A percentile compares a stretch with the other conserved stretches of the same genome.
These are phyloP conservation scores for Nycticorax nycticorax DNA, from an alignment of 2,113 vertebrate genomes.

Conservation along the genomic window DNA sequence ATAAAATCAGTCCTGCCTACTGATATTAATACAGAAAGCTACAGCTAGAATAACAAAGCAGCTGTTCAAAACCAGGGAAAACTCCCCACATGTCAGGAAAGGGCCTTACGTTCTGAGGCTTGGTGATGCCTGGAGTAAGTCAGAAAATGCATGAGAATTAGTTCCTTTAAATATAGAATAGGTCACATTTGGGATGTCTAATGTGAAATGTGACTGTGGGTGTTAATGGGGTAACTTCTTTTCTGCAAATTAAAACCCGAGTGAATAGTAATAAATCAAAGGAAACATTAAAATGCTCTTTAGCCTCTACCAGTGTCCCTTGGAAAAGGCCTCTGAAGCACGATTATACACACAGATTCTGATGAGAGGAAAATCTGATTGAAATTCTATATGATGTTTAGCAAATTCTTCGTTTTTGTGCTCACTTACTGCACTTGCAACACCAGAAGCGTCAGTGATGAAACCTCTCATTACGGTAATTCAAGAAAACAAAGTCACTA, in stretches of 20 bases:
- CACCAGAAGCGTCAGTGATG: neutral
- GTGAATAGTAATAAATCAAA: slow-evolving; percentile 16
- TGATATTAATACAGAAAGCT: neutral
- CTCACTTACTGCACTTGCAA: neutral
- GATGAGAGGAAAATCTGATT: neutral
- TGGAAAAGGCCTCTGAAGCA: neutral
- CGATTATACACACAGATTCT: neutral
- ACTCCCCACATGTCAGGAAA: neutral
- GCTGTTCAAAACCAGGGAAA: neutral
- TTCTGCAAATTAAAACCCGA: slow-evolving; percentile 4
- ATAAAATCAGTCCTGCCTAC: neutral
- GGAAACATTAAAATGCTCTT: slow-evolving; percentile 1
- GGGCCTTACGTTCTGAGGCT: neutral
- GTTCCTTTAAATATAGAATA: neutral
- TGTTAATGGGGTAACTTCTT: neutral
- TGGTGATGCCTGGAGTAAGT: neutral
- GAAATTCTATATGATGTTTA: neutral
- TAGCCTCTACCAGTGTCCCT: neutral
- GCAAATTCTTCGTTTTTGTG: neutral
- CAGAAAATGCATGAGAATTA: neutral
- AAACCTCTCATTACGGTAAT: neutral
- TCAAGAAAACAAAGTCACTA: neutral
- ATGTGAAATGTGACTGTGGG: neutral
- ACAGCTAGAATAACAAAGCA: neutral
- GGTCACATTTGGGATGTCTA: neutral